Percentiles rank a stretch among this genome's conserved stretches.
These are phyloP conservation scores for Clinocottus analis DNA, from an alignment of 2,113 vertebrate species.

Conservation along the genomic window DNA sequence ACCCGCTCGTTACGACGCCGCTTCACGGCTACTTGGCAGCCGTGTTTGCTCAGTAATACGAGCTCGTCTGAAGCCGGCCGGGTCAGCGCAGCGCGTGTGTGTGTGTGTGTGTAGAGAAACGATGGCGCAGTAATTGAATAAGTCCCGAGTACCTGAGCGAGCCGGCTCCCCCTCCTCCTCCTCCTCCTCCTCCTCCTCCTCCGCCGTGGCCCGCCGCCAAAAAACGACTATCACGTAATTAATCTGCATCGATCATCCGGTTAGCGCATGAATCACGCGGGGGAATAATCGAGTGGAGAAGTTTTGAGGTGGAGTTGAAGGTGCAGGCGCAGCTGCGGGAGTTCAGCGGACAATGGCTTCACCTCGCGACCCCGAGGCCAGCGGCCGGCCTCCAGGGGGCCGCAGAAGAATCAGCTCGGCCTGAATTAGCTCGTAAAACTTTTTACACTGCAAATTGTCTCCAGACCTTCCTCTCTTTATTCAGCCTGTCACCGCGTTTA, in stretches of 20 bases:
- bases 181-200: too few relatives aligned
- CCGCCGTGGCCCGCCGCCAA: constrained; percentile 91
- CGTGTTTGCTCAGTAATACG: constrained; percentile 84
- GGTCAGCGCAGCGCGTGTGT: constrained; percentile 11
- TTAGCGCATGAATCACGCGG: constrained; percentile 88
- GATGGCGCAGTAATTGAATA: constrained; percentile 79
- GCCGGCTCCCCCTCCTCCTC: too few relatives aligned
- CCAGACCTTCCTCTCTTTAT: constrained; percentile 84
- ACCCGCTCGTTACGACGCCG: constrained; percentile 89
- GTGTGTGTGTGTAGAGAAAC: constrained; percentile 26
- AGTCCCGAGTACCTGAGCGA: constrained; percentile 76
- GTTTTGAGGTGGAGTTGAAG: constrained; percentile 52
- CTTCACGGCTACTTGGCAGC: constrained; percentile 85
- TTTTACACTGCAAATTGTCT: constrained; percentile 67
- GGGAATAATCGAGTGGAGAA: constrained; percentile 90
- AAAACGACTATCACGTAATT: constrained; percentile 91
- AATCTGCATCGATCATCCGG: constrained; percentile 92
- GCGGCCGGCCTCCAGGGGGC: constrained; percentile 70
- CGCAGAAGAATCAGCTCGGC: constrained; percentile 75
- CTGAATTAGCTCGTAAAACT: constrained; percentile 62
- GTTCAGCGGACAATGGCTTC: constrained; percentile 66
- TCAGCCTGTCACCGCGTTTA: constrained; percentile 72
- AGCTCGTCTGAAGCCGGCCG: constrained; percentile 73
- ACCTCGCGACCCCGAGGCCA: constrained; percentile 58
- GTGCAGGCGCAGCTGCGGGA: not conserved